A percentile compares a stretch with the other conserved stretches of the same genome.
Conservation (phyloP, 2,888 invertebrate species). For the Gastrophysa polygoni region DNA sequence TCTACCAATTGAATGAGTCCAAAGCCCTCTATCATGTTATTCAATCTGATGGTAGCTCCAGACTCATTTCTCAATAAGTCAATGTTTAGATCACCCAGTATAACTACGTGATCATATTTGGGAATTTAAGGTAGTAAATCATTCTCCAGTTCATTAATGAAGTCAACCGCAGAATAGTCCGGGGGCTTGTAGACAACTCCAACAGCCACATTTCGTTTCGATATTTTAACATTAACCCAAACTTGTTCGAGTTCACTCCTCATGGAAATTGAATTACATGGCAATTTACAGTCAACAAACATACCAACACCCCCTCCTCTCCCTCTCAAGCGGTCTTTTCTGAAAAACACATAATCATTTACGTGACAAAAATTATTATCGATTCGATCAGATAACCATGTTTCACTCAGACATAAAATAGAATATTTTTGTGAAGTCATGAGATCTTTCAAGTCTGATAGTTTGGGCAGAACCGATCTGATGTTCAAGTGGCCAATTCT, state of each 20-base stretch:
- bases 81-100: too few relatives aligned
- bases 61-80: too few relatives aligned
- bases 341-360: not conserved
- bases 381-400: not conserved
- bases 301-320: not conserved
- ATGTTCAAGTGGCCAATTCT: not conserved
- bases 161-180: too few relatives aligned
- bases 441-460: not conserved
- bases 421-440: not conserved
- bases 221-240: not conserved
- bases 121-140: too few relatives aligned
- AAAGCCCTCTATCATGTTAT: too few relatives aligned
- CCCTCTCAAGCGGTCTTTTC: not conserved
- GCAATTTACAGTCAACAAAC: not conserved
- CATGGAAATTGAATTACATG: not conserved
- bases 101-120: too few relatives aligned
- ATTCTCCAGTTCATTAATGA: too few relatives aligned
- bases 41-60: too few relatives aligned
- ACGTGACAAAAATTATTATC: not conserved
- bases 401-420: not conserved
- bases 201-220: not conserved
- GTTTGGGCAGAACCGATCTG: not conserved
- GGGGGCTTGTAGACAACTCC: not conserved
- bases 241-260: not conserved
- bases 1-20: too few relatives aligned